These are phyloP conservation scores for Tiphia femorata DNA, from an alignment of 2,888 invertebrate species.

Conservation along the genomic window DNA sequence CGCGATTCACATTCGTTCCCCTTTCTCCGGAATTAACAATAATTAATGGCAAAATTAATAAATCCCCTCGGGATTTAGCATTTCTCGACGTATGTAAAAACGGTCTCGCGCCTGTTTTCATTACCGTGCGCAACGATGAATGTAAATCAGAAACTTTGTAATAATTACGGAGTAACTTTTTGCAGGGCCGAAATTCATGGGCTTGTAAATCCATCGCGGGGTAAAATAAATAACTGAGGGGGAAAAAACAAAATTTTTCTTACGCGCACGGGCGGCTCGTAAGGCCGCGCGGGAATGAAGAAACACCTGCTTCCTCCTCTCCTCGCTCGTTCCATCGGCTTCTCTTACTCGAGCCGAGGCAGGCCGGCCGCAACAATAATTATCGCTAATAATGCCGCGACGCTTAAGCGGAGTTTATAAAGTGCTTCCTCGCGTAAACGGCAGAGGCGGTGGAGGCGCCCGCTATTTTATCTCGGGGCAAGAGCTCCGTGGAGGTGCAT, in stretches of 20 bases:
- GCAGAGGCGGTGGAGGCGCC: too few relatives aligned
- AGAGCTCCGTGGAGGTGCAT: too few relatives aligned
- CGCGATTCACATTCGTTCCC: too few relatives aligned
- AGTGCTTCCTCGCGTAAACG: constrained; percentile 2
- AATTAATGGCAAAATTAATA: too few relatives aligned
- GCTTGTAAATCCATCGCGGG: not conserved
- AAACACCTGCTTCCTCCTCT: constrained; percentile 18
- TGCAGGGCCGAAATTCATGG: not conserved
- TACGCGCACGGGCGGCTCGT: not conserved
- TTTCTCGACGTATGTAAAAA: too few relatives aligned
- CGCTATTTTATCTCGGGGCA: too few relatives aligned
- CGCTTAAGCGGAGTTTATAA: constrained; percentile 26
- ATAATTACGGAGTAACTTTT: not conserved
- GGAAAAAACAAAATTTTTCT: not conserved
- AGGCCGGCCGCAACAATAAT: constrained; percentile 26
- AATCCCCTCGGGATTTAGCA: too few relatives aligned
- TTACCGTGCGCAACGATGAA: too few relatives aligned
- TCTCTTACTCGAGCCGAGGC: constrained; percentile 21
- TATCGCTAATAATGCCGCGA: constrained; percentile 24
- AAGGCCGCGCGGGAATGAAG: not conserved
- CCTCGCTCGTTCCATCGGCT: constrained; percentile 13
- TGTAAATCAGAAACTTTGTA: not conserved
- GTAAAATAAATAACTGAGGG: not conserved
- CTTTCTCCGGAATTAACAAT: too few relatives aligned
- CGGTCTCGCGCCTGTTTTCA: too few relatives aligned